A percentile compares a stretch with the other conserved stretches of the same genome.
phyloP scores from a whole-genome alignment of 1,140 invertebrate species.

The Drosophila kepulauana region DNA sequence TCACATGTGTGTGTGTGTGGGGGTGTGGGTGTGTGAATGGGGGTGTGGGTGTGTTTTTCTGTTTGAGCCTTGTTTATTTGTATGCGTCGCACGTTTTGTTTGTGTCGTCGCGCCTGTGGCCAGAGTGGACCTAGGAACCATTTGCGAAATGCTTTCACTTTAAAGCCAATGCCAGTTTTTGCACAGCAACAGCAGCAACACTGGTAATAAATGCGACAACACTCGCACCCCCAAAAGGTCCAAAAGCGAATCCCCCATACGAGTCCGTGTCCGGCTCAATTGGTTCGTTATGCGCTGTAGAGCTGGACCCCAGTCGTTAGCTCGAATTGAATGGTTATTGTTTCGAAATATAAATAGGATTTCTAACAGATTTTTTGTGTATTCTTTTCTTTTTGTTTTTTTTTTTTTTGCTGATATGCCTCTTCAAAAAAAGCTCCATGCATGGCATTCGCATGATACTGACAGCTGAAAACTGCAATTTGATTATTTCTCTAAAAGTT shows the following conservation, averaged over 20 bases:
- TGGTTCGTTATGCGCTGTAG: constrained; percentile 75
- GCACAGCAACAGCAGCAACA: constrained; percentile 58
- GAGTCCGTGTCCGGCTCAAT: constrained; percentile 67
- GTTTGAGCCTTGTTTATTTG: constrained; percentile 69
- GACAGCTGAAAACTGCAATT: constrained; percentile 80
- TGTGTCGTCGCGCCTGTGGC: constrained; percentile 81
- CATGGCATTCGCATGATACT: constrained; percentile 29
- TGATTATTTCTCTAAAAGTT: constrained; percentile 62
- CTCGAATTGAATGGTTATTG: constrained; percentile 83
- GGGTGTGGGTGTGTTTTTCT: neutral
- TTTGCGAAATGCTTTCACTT: constrained; percentile 68
- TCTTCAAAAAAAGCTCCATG: constrained; percentile 23
- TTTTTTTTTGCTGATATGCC: neutral
- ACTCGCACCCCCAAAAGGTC: constrained; percentile 22
- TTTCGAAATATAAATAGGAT: constrained; percentile 84
- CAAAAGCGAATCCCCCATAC: neutral
- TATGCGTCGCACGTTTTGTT: constrained; percentile 80
- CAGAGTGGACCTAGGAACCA: constrained; percentile 48
- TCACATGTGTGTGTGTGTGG: neutral
- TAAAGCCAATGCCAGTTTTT: constrained; percentile 72
- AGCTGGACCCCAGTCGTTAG: constrained; percentile 67
- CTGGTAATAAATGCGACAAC: constrained; percentile 80
- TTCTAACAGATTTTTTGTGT: constrained; percentile 70
- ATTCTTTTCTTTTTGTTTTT: too few relatives aligned
- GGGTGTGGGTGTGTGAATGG: neutral